phyloP scores from a whole-genome alignment of 2,888 invertebrate species.

The Andrena praecox region DNA sequence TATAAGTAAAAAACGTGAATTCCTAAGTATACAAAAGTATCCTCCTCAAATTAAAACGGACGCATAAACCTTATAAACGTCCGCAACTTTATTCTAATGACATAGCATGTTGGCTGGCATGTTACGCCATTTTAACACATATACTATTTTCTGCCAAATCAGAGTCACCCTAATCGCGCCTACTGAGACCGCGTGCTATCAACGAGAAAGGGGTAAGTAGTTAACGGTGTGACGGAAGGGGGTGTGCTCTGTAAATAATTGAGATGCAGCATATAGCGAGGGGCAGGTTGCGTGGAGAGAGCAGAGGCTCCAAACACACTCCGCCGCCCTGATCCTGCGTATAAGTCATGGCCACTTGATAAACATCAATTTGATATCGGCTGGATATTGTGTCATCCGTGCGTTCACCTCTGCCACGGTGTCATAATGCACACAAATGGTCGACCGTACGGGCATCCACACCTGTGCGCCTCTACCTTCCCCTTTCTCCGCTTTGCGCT shows the following conservation, averaged over 20 bases:
- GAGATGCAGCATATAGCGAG: too few relatives aligned
- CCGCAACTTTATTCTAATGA: too few relatives aligned
- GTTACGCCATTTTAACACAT: too few relatives aligned
- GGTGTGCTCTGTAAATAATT: too few relatives aligned
- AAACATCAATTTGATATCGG: constrained; percentile 75
- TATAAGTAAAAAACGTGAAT: neutral
- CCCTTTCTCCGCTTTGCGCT: neutral
- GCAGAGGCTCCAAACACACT: constrained; percentile 5
- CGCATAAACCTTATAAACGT: too few relatives aligned
- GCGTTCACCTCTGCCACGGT: constrained; percentile 36
- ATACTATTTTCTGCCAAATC: too few relatives aligned
- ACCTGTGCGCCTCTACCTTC: constrained; percentile 40
- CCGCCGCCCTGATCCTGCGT: constrained; percentile 1
- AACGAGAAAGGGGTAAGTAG: too few relatives aligned
- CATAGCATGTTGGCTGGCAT: too few relatives aligned
- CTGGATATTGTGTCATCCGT: constrained; percentile 59
- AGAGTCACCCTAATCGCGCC: too few relatives aligned
- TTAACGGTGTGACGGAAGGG: too few relatives aligned
- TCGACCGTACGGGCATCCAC: constrained; percentile 42
- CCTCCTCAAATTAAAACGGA: neutral
- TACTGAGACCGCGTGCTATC: too few relatives aligned
- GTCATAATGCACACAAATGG: constrained; percentile 50
- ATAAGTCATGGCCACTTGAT: constrained; percentile 69
- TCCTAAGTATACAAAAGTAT: neutral
- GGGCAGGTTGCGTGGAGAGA: neutral